Evolutionary conservation across 2,797 vertebrate species (phyloP), one percentile per base, ranked within the genome.

Genomic region (Cyprinodon diabolis): DNA sequence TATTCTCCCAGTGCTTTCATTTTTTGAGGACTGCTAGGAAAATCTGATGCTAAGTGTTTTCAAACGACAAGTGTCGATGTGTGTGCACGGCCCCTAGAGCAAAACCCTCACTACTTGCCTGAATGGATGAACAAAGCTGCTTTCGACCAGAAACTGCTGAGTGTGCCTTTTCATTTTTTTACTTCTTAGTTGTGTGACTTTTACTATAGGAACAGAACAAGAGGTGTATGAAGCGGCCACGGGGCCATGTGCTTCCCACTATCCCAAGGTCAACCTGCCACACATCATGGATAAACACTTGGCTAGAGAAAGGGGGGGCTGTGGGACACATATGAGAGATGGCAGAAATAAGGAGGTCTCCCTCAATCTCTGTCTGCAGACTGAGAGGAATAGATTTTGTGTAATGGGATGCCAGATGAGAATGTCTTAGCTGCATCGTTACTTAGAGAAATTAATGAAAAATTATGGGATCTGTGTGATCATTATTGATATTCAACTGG

Each of bases 11-110:
- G 75, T 52, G 13, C 71, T 85, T 91, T 89, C 76, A 85, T 90
- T 93, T 87, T 88, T 87, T 78, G 80, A 84, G 92, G 87, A 87
- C 69, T 47, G 49, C 81, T 88, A 93, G 92, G 92, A 95, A 93
- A 94, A 93, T 94, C 91, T 89, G 87, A 30, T 77, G 82, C 85
- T 85, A 86, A 91, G 81, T 78, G 85, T 91, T 93, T 93, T 87
- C 68, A 72, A 89, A 83, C 69, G 69, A 80, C 69, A 68, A 57
- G 73, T 76, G 70, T 85, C 69, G 82, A 66, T 78, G 77, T 66
- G 83, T 77, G 80, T 49, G 56, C 21, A 23, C 12, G 66, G 70
- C 69, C 72, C 56, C 17, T 51, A 47, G 76, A 87, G 74, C 86
- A 83, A 70, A 86, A 72, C 83, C 86, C 81, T 62, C 78, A 82